Conservation (phyloP, 1,140 invertebrate genomes). For the Drosophila nannoptera region DNA sequence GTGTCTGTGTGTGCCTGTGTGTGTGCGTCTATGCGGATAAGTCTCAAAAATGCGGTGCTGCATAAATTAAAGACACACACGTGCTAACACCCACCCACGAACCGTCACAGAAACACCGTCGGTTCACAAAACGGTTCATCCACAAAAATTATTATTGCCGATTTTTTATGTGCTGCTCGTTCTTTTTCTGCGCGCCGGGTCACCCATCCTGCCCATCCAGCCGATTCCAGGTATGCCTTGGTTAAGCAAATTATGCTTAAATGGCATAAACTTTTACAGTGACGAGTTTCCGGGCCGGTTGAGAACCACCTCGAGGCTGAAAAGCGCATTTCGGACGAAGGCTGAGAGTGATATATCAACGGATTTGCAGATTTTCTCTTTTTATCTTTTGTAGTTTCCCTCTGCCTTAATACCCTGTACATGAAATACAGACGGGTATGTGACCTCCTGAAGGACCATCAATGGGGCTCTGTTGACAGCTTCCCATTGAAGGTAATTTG, state of each 20-base stretch:
- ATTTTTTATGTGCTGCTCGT: constrained; percentile 44
- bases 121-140: constrained; percentile 27
- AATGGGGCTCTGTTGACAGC: too few relatives aligned
- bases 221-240: constrained; percentile 19
- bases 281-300: constrained; percentile 33
- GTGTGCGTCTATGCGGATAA: constrained; percentile 27
- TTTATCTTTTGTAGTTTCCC: constrained; percentile 26
- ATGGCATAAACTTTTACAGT: constrained; percentile 57
- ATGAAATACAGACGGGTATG: neutral
- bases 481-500: too few relatives aligned
- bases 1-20: constrained; percentile 10
- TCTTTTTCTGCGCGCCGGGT: constrained; percentile 36
- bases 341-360: constrained; percentile 36
- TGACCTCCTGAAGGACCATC: too few relatives aligned
- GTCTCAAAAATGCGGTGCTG: constrained; percentile 68
- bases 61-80: constrained; percentile 64
- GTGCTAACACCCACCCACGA: neutral
- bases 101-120: constrained; percentile 1
- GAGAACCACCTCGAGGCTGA: constrained; percentile 7
- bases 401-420: constrained; percentile 11
- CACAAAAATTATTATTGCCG: constrained; percentile 55
- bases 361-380: constrained; percentile 62
- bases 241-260: constrained; percentile 69
- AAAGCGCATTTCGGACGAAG: constrained; percentile 2
- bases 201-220: constrained; percentile 19